Conservation (phyloP, 1,140 invertebrate genomes). For the Drosophila insularis region DNA sequence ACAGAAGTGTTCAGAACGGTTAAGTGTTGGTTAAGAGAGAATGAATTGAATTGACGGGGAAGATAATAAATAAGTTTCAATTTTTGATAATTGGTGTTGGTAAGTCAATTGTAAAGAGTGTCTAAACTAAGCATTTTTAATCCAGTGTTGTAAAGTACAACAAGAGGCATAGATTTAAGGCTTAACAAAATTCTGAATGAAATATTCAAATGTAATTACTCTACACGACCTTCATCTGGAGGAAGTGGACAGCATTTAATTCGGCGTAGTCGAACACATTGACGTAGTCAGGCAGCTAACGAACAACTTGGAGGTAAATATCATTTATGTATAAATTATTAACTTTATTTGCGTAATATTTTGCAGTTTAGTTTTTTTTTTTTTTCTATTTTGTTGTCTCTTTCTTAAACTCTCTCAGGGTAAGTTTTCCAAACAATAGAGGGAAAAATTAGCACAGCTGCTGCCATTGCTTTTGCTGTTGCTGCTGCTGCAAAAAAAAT, state of each 20-base stretch:
- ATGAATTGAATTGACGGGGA: too few species aligned
- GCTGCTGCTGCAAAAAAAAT: constrained; percentile 32
- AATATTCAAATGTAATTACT: not conserved
- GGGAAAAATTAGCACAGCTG: constrained; percentile 74
- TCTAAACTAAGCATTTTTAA: too few species aligned
- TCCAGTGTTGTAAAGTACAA: not conserved
- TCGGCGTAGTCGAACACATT: constrained; percentile 42
- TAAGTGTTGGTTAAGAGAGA: not conserved
- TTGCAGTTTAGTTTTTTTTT: constrained; percentile 3
- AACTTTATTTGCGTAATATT: constrained; percentile 30
- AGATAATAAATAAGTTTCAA: too few species aligned
- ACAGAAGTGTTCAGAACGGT: too few species aligned
- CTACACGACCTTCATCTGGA: constrained; percentile 32
- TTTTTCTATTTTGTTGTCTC: constrained; percentile 32
- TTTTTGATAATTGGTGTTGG: too few species aligned
- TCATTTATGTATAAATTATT: constrained; percentile 52
- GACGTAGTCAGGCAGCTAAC: constrained; percentile 31
- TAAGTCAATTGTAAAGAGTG: too few species aligned
- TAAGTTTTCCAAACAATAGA: constrained; percentile 70
- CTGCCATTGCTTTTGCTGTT: not conserved
- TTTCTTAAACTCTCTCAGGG: constrained; percentile 51
- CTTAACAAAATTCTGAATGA: not conserved
- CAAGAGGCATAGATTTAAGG: too few species aligned
- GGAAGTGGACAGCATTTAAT: not conserved
- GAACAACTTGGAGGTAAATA: constrained; percentile 44